Base-by-base conservation (phyloP, 1,140 invertebrate species). In the Plectus sambesii region DNA sequence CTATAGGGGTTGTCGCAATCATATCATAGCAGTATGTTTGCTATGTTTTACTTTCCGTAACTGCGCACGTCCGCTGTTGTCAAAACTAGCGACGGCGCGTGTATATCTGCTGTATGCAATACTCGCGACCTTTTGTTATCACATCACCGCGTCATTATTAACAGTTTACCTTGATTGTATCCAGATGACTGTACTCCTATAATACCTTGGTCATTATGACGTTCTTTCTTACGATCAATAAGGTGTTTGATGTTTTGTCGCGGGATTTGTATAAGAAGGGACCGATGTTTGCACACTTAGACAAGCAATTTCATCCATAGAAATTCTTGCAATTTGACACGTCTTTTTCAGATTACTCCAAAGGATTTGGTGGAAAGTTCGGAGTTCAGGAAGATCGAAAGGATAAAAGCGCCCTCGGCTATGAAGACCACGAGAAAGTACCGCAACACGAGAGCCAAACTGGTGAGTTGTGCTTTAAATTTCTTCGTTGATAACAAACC, bases 231-330 rank as follows among this genome's bases (percentile, higher is more conserved):
- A 84, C 68, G 81, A 84, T 69, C 74, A 74, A 33, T 75, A 79
- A 56, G 84, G 84, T 12, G 87, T 85, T 73, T 84, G 84, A 26
- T 84, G 84, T 1, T 83, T 87, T 68, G 86, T 79, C 74, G 84
- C 84, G 26, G 80, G 27, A 40, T 47, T 56, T 9, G 26, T 48
- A 19, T 9, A 23, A 30, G 30, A 27, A 20, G 5, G 9, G 9
- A 5, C 2, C 55, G 5, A 2, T 24, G 22, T 55, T n/a, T n/a
- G n/a, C n/a, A n/a, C n/a, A n/a, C n/a, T n/a, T n/a, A n/a, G n/a
- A n/a, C n/a, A n/a, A n/a, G n/a, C n/a, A n/a, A n/a, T n/a, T n/a
- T n/a, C n/a, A n/a, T 46, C 5, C 25, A 30, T 8, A 43, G 6
- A 6, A 5, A 19, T 33, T 46, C 5, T n/a, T 43, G 22, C 42